phyloP scores from a whole-genome alignment of 2,888 invertebrate species.

The Lymantria monacha region DNA sequence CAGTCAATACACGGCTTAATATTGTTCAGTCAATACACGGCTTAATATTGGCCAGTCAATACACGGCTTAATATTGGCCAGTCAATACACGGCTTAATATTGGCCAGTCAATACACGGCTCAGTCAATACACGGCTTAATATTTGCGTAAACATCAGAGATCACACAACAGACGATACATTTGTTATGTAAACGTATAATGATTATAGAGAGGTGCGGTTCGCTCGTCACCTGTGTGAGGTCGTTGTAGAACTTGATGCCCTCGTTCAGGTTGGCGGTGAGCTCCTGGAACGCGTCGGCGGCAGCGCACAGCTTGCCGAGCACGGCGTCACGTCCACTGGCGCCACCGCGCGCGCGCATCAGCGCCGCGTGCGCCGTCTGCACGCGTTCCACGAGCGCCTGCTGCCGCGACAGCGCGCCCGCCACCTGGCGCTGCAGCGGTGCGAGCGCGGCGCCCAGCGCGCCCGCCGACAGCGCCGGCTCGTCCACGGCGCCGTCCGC shows the following conservation, averaged over 20 bases:
- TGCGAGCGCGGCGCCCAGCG: slow-evolving; percentile 86
- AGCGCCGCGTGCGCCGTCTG: slow-evolving; percentile 21
- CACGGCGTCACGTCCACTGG: slow-evolving; percentile 87
- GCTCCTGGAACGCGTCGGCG: slow-evolving; percentile 95
- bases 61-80: too few relatives aligned
- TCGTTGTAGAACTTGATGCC: slow-evolving; percentile 98
- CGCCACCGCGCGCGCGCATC: slow-evolving; percentile 71
- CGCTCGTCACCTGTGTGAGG: slow-evolving; percentile 86
- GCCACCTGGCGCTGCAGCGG: slow-evolving; percentile 83
- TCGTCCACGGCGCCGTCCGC: slow-evolving; percentile 93
- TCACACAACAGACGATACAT: too few relatives aligned
- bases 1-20: too few relatives aligned
- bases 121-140: too few relatives aligned
- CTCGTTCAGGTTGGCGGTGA: slow-evolving; percentile 95
- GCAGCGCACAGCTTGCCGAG: slow-evolving; percentile 94
- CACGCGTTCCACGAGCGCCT: slow-evolving; percentile 85
- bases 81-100: too few relatives aligned
- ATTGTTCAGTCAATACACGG: too few relatives aligned
- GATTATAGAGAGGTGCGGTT: too few relatives aligned
- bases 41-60: too few relatives aligned
- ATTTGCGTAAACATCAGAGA: too few relatives aligned
- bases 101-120: too few relatives aligned
- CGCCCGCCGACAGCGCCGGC: slow-evolving; percentile 91
- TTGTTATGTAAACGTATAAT: too few relatives aligned
- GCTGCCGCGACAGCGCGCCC: slow-evolving; percentile 49